A percentile compares a stretch with the other conserved stretches of the same genome.
Evolutionary conservation across 2,113 vertebrate species (phyloP).

Genomic region (Fulica atra): DNA sequence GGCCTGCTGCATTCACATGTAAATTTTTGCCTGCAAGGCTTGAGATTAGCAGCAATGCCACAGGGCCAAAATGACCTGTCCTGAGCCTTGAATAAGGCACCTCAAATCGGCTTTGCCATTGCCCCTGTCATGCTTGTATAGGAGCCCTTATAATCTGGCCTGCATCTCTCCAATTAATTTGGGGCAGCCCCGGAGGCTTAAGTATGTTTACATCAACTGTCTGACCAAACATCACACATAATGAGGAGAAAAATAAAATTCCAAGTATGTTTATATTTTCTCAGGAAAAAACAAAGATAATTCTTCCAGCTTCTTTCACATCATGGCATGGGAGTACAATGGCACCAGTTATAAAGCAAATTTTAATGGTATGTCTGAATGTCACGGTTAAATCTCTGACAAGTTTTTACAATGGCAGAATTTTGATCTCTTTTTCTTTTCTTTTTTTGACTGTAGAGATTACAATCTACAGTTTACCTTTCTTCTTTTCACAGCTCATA

Average conservation of each 20-base stretch:
- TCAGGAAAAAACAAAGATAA: not conserved
- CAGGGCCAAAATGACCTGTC: not conserved
- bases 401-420: not conserved
- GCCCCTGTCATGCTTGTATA: not conserved
- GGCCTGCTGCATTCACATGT: not conserved
- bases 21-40: slow-evolving; percentile 1
- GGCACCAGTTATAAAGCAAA: not conserved
- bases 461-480: not conserved
- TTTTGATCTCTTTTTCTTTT: not conserved
- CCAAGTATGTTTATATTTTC: not conserved
- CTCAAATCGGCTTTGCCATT: not conserved
- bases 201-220: not conserved
- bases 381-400: not conserved
- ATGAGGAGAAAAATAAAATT: slow-evolving; percentile 1
- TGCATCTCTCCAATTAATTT: not conserved
- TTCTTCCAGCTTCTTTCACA: not conserved
- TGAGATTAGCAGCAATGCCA: not conserved
- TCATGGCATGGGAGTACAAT: not conserved
- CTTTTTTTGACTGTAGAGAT: not conserved
- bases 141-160: not conserved
- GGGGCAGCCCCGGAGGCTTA: not conserved
- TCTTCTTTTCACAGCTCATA: not conserved
- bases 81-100: not conserved
- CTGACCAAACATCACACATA: not conserved
- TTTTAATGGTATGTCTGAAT: not conserved